phyloP scores from a whole-genome alignment of 1,140 invertebrate species.

The Pogonus chalceus region DNA sequence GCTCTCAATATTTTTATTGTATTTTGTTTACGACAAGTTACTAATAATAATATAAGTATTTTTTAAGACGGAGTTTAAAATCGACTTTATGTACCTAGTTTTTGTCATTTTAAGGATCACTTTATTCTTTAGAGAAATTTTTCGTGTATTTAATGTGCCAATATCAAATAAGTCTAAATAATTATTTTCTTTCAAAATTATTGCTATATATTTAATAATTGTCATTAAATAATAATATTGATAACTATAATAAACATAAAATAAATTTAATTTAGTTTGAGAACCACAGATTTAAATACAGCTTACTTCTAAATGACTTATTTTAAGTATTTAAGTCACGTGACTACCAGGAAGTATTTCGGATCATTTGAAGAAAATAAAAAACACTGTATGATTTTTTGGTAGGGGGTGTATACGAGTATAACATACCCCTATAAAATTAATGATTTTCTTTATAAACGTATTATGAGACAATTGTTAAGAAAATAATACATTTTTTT shows the following conservation, averaged over 20 bases:
- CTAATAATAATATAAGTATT: not conserved
- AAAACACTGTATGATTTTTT: no score
- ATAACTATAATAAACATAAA: not conserved
- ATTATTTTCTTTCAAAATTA: not conserved
- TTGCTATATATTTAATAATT: not conserved
- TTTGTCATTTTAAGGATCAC: not conserved
- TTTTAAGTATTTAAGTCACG: not conserved
- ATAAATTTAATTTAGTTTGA: not conserved
- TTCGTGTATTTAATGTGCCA: not conserved
- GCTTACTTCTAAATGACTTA: not conserved
- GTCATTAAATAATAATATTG: not conserved
- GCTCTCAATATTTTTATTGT: not conserved
- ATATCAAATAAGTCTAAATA: not conserved
- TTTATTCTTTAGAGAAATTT: not conserved
- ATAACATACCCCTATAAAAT: no score
- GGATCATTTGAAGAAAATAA: conserved; percentile 5
- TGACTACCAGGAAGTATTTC: not conserved
- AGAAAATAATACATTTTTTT: no score
- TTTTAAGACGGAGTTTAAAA: not conserved
- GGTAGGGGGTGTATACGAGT: no score
- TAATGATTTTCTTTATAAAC: no score
- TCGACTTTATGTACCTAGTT: not conserved
- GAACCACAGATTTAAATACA: not conserved
- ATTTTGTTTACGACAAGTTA: not conserved
- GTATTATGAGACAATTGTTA: no score